Percentiles rank a stretch among this genome's conserved stretches.
Conservation (phyloP, 2,888 invertebrate species). For the Halictus quadricinctus region DNA sequence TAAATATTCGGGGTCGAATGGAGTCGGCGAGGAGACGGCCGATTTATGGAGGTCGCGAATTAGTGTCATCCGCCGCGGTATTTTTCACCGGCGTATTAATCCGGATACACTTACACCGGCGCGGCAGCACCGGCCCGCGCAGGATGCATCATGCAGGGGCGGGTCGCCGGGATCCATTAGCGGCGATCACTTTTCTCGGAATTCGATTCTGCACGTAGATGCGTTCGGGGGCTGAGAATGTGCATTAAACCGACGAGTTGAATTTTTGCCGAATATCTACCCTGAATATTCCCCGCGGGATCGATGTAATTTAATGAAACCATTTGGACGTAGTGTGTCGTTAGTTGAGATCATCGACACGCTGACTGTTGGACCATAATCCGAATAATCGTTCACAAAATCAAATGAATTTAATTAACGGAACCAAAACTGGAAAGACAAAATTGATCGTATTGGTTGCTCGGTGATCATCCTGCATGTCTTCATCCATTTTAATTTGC, state of each 20-base stretch:
- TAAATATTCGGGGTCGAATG: slow-evolving; percentile 53
- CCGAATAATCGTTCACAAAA: too few relatives aligned
- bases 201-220: slow-evolving; percentile 6
- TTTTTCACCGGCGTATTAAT: slow-evolving; percentile 60
- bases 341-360: too few relatives aligned
- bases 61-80: slow-evolving; percentile 52
- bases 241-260: not conserved
- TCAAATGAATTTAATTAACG: too few relatives aligned
- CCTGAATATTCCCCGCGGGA: not conserved
- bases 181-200: slow-evolving; percentile 21
- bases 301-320: not conserved
- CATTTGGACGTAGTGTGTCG: too few relatives aligned
- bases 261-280: not conserved
- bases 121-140: not conserved
- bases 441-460: too few relatives aligned
- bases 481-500: not conserved
- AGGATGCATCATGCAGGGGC: not conserved
- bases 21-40: slow-evolving; percentile 5
- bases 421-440: too few relatives aligned
- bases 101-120: slow-evolving; percentile 26
- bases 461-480: too few relatives aligned
- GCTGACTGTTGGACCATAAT: too few relatives aligned
- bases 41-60: slow-evolving; percentile 62
- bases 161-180: slow-evolving; percentile 34
- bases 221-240: not conserved